Percentiles rank a stretch among this genome's conserved stretches.
Evolutionary conservation across 2,113 vertebrate species (phyloP).

Genomic region (Pantherophis guttatus): DNA sequence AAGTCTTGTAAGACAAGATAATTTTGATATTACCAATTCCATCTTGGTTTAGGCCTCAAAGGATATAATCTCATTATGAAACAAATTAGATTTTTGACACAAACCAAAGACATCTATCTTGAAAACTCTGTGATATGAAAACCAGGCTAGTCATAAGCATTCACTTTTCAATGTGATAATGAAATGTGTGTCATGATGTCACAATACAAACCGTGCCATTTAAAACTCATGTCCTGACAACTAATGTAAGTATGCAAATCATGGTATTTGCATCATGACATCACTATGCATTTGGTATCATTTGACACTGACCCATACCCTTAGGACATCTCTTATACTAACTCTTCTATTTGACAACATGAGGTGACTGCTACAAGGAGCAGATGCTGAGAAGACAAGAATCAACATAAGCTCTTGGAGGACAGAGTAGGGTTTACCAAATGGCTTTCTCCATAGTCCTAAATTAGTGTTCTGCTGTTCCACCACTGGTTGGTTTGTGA

Average conservation of each 20-base stretch:
- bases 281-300: not conserved
- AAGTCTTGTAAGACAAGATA: not conserved
- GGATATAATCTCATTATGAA: not conserved
- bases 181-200: not conserved
- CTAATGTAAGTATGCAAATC: not conserved
- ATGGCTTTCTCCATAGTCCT: not conserved
- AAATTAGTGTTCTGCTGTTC: not conserved
- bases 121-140: not conserved
- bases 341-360: not conserved
- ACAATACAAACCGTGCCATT: not conserved
- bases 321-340: not conserved
- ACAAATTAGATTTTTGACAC: not conserved
- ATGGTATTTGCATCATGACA: not conserved
- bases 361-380: not conserved
- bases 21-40: not conserved
- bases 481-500: not conserved
- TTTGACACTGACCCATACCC: not conserved
- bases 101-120: not conserved
- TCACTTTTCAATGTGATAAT: not conserved
- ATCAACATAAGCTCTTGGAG: not conserved
- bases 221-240: not conserved
- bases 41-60: not conserved
- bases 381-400: not conserved
- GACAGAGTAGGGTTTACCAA: not conserved
- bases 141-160: not conserved